Percentiles rank a stretch among this genome's conserved stretches.
Evolutionary conservation across 2,113 vertebrate genomes (phyloP).

Genomic region (Pollimyrus isidori): DNA sequence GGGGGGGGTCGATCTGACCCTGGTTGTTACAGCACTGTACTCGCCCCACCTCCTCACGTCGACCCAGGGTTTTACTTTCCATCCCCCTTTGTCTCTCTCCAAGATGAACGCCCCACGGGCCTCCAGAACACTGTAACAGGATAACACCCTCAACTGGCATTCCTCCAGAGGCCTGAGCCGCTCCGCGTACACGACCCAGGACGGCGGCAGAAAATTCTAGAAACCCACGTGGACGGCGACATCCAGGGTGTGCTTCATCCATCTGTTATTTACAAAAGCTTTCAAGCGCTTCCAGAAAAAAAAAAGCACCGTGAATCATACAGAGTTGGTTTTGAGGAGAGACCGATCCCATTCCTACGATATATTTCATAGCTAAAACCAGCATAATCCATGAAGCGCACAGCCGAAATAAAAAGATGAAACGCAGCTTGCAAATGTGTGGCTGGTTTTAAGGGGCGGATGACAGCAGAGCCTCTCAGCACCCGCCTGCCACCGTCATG

Average conservation of each 20-base stretch:
- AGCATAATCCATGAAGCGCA: neutral
- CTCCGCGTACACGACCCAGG: no score
- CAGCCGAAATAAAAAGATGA: neutral
- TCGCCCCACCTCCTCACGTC: neutral
- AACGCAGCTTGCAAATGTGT: neutral
- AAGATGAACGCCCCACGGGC: neutral
- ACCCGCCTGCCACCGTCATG: neutral
- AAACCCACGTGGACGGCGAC: neutral
- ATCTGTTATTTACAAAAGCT: conserved; percentile 37
- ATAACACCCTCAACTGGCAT: neutral
- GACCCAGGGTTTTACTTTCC: neutral
- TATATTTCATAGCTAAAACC: neutral
- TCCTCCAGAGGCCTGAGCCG: neutral
- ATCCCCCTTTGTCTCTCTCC: neutral
- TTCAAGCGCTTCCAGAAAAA: conserved; percentile 20
- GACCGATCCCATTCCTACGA: conserved; percentile 31
- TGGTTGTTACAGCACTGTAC: neutral
- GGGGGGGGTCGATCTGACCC: neutral
- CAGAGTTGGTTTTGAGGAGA: conserved; percentile 37
- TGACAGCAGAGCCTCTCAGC: neutral
- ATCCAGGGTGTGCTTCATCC: conserved; percentile 20
- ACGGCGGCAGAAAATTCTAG: neutral
- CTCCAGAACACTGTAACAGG: neutral
- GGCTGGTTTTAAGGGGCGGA: neutral
- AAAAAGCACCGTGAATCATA: conserved; percentile 34